phyloP scores from a whole-genome alignment of 2,113 vertebrate genomes.

The Ciconia boyciana region DNA sequence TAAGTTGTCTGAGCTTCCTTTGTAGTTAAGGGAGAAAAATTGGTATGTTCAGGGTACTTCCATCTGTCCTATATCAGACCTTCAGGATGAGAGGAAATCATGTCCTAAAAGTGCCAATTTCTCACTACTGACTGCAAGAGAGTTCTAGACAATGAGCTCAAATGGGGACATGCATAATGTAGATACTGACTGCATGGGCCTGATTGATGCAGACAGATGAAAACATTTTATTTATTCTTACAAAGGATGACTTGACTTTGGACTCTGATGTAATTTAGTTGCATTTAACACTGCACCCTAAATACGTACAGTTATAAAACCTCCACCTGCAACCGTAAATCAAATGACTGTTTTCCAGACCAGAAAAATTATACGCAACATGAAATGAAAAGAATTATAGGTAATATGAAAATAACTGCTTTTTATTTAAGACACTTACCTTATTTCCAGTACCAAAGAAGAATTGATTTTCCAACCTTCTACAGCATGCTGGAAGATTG shows the following conservation, averaged over 20 bases:
- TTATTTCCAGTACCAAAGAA: slow-evolving; percentile 84
- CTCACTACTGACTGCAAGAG: not conserved
- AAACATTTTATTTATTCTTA: not conserved
- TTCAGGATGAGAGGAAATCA: not conserved
- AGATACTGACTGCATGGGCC: not conserved
- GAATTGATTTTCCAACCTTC: slow-evolving; percentile 85
- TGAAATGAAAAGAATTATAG: not conserved
- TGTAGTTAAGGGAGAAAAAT: not conserved
- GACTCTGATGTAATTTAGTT: not conserved
- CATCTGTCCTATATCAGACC: not conserved
- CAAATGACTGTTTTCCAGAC: not conserved
- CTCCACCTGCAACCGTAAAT: slow-evolving; percentile 9
- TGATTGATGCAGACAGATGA: not conserved
- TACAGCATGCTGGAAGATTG: slow-evolving; percentile 73
- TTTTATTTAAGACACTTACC: slow-evolving; percentile 72
- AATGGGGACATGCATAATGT: not conserved
- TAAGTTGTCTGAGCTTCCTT: not conserved
- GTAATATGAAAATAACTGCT: not conserved
- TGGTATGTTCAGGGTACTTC: not conserved
- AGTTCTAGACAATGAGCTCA: not conserved
- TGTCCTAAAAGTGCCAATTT: not conserved
- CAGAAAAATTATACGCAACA: not conserved
- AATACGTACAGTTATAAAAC: not conserved
- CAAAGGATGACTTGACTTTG: not conserved
- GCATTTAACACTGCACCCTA: not conserved